phyloP scores from a whole-genome alignment of 2,888 invertebrate genomes.

The Thysanoteuthis rhombus region DNA sequence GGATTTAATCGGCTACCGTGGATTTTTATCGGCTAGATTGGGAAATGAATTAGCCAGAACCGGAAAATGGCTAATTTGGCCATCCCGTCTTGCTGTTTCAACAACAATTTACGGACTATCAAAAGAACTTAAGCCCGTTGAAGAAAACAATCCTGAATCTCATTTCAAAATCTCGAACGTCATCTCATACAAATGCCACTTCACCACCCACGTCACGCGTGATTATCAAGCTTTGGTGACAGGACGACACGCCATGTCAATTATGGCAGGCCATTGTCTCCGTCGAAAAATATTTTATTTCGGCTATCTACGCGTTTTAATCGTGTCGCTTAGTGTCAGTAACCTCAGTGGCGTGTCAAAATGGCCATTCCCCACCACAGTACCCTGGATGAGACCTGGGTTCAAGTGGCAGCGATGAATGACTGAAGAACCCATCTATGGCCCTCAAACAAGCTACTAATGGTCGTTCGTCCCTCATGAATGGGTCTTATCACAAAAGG shows the following conservation, averaged over 20 bases:
- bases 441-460: background rate
- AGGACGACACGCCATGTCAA: background rate
- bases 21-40: too few relatives aligned
- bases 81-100: too few relatives aligned
- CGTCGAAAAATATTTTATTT: background rate
- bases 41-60: too few relatives aligned
- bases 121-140: too few relatives aligned
- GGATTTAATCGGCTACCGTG: too few relatives aligned
- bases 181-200: background rate
- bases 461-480: background rate
- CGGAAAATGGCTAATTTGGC: too few relatives aligned
- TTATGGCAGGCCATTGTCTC: background rate
- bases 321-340: background rate
- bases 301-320: background rate
- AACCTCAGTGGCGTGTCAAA: background rate
- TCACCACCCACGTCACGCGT: background rate
- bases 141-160: too few relatives aligned
- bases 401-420: background rate
- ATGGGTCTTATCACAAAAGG: background rate
- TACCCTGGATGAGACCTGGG: background rate
- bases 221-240: background rate
- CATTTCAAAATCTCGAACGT: background rate
- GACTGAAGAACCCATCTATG: background rate
- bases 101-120: too few relatives aligned
- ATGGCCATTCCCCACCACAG: background rate